Evolutionary conservation across 2,888 invertebrate genomes (phyloP), one percentile per base, ranked within the genome.

Genomic region (Eupithecia pulchellata): DNA sequence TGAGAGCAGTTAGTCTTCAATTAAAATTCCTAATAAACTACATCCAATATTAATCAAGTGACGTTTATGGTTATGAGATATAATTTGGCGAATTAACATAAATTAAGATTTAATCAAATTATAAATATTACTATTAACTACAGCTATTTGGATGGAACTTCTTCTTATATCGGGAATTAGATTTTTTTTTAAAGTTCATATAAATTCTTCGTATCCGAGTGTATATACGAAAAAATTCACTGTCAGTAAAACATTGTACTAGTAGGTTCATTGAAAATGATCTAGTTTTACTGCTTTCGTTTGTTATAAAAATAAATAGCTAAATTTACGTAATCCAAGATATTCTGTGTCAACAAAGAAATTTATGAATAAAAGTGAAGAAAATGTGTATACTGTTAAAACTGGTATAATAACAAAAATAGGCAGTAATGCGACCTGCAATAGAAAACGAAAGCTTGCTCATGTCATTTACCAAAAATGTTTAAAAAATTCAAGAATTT

Each of bases 21-120:
- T 30, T 60, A 30, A 60, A 34, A 61, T 20, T 32, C 4, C n/a
- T 32, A 64, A 64, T 72, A 9, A 13, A 32, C 36, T 61, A 63
- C 39, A 47, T 63, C 20, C 25, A 42, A 69, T 63, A 58, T 72
- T 68, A 64, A 71, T 71, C 13, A 68, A 64, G 30, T 1, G 8
- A 27, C 20, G 57, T 47, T 61, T 62, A 61, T 69, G 57, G 58
- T 11, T 30, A n/a, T 60, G 30, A 36, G 57, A 61, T 32, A 63
- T n/a, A 60, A 25, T 61, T 73, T 60, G 60, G 60, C n/a, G 25
- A 60, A 60, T 67, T 57, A 20, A 62, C 62, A 67, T 65, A 67
- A 68, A 64, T 67, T 64, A 64, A 66, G 34, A 57, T 57, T 70
- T 73, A 67, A 69, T 73, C 67, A 67, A 66, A 67, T 73, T 67